Base-by-base conservation (phyloP, 2,797 vertebrate genomes). In the Gymnodraco acuticeps region DNA sequence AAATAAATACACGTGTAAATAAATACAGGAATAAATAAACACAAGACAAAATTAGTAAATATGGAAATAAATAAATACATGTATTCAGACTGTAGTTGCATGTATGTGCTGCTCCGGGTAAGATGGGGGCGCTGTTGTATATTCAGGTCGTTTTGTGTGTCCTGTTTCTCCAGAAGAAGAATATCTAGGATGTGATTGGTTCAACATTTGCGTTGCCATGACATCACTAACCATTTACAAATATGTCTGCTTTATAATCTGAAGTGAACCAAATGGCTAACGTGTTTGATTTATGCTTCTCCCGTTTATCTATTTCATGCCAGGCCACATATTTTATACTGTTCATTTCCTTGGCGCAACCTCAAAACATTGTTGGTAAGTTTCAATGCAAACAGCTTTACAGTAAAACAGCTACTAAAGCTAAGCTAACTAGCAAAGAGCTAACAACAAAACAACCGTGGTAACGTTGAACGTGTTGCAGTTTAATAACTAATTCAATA, bases 301-400 rank as follows among this genome's bases (percentile, higher is more conserved):
- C 19, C 2, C 8, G 0, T 46, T 3, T 23, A 8, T 58, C 2
- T 10, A 2, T 75, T 70, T 67, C 42, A 33, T 64, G 38, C 4
- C 54, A n/a, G 0, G 3, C 75, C 15, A 1, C 77, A 0, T 77
- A 38, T 66, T 4, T 93, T 54, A 58, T 86, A 19, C n/a, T 90
- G 4, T 17, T 88, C 0, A 14, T 86, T 33, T 67, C 83, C 1
- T 51, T 73, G 70, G 72, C 66, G 43, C 55, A 74, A 11, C 33
- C 82, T 16, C 47, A 87, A 60, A 84, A 82, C 38, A 51, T 13
- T 80, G 54, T 94, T 7, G 94, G 94, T 95, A 92, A 93, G 94
- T 78, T 31, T 12, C 17, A 46, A 4, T 46, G 58, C 2, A n/a
- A 16, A 7, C 15, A 4, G 11, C 43, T 58, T 63, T 23, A 58